A percentile compares a stretch with the other conserved stretches of the same genome.
Conservation (phyloP, 1,140 invertebrate genomes). For the Stegodyphus mimosarum region DNA sequence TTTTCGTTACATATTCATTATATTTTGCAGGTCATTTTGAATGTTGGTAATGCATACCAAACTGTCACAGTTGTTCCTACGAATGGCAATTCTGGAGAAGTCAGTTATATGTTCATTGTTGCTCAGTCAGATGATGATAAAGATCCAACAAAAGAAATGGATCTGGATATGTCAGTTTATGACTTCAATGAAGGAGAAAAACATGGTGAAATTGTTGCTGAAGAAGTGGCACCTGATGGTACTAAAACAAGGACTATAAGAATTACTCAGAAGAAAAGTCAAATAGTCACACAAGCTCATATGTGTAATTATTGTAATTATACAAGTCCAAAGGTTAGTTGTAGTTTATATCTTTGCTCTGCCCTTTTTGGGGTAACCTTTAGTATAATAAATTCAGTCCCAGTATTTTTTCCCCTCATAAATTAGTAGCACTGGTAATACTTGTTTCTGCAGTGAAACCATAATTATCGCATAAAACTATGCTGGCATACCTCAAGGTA, state of each 20-base stretch:
- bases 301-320: slow-evolving; percentile 94
- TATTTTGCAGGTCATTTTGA: slow-evolving; percentile 41
- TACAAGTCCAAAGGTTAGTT: slow-evolving; percentile 78
- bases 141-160: slow-evolving; percentile 57
- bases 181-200: slow-evolving; percentile 71
- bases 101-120: slow-evolving; percentile 91
- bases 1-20: too few relatives aligned
- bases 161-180: slow-evolving; percentile 71
- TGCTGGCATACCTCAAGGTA: too few relatives aligned
- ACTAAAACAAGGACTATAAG: slow-evolving; percentile 57
- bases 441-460: too few relatives aligned
- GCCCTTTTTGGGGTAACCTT: too few relatives aligned
- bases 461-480: too few relatives aligned
- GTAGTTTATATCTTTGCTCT: not conserved
- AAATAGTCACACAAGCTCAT: slow-evolving; percentile 78
- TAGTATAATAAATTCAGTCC: too few relatives aligned
- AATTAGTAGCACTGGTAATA: too few relatives aligned
- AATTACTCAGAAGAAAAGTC: slow-evolving; percentile 76
- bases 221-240: slow-evolving; percentile 57
- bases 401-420: too few relatives aligned
- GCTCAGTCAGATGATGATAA: slow-evolving; percentile 72
- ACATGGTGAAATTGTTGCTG: slow-evolving; percentile 58
- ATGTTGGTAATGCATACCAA: slow-evolving; percentile 73
- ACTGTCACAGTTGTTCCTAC: slow-evolving; percentile 88
- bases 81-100: slow-evolving; percentile 80